Percentiles rank a stretch among this genome's conserved stretches.
Conservation (phyloP, 2,797 vertebrate species). For the Cetoscarus ocellatus region DNA sequence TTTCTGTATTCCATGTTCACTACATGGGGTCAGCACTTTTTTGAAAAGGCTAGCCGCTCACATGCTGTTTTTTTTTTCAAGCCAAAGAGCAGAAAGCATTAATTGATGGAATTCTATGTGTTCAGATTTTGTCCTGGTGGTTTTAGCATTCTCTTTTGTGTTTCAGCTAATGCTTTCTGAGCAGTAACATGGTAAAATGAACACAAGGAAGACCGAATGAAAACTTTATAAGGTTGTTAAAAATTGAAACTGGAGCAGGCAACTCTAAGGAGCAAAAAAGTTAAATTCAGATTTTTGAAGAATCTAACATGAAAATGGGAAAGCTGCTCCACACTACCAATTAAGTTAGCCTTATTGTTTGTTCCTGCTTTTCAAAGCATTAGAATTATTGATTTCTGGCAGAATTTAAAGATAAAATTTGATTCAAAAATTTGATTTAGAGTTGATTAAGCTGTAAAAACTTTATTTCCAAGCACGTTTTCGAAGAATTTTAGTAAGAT, state of each 20-base stretch:
- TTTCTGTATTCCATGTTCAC: slow-evolving; percentile 77
- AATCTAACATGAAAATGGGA: not conserved
- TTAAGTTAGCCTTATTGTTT: not conserved
- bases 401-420: not conserved
- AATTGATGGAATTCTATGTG: slow-evolving; percentile 43
- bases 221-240: not conserved
- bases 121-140: slow-evolving; percentile 22
- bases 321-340: not conserved
- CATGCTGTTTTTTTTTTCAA: slow-evolving; percentile 58
- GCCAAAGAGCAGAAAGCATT: slow-evolving; percentile 15
- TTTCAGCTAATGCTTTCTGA: slow-evolving; percentile 1
- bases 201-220: not conserved
- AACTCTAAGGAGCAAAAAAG: not conserved
- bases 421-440: not conserved
- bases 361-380: not conserved
- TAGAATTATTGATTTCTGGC: not conserved
- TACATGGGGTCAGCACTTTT: slow-evolving; percentile 72
- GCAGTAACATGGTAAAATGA: not conserved
- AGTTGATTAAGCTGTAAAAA: not conserved
- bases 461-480: not conserved
- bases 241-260: not conserved
- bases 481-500: too few relatives aligned
- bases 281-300: not conserved
- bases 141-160: slow-evolving; percentile 32
- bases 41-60: slow-evolving; percentile 55